Conservation (phyloP, 1,140 invertebrate species). For the Bradynema listronoti region DNA sequence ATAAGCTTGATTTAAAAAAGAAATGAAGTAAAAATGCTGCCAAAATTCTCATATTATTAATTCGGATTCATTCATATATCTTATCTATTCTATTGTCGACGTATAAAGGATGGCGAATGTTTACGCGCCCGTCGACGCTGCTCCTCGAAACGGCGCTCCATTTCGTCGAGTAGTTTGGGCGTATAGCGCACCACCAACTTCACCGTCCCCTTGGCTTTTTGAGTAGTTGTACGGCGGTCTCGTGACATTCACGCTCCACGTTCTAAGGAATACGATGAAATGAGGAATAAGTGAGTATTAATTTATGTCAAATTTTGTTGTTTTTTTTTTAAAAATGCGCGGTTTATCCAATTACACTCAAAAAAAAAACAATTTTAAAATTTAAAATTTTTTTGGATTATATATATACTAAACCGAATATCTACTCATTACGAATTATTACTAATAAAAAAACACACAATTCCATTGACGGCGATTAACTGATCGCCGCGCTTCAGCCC, state of each 20-base stretch:
- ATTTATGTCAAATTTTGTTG: too few relatives aligned
- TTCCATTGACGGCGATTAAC: slow-evolving; percentile 91
- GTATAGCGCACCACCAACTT: slow-evolving; percentile 96
- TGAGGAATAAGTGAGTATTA: too few relatives aligned
- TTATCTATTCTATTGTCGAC: slow-evolving; percentile 5
- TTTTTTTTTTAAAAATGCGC: background rate
- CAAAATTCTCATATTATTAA: too few relatives aligned
- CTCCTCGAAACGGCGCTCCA: slow-evolving; percentile 84
- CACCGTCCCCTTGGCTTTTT: slow-evolving; percentile 91
- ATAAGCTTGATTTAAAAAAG: too few relatives aligned
- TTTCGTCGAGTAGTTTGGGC: slow-evolving; percentile 94
- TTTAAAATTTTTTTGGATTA: slow-evolving; percentile 6
- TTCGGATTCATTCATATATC: too few relatives aligned
- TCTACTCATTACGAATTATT: too few relatives aligned
- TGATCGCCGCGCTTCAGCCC: slow-evolving; percentile 96
- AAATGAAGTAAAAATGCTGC: too few relatives aligned
- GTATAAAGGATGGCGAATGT: slow-evolving; percentile 44
- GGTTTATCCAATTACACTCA: background rate
- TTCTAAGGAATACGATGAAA: too few relatives aligned
- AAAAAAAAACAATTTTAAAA: slow-evolving; percentile 3
- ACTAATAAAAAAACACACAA: slow-evolving; percentile 67
- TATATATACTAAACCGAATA: background rate
- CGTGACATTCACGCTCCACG: slow-evolving; percentile 98
- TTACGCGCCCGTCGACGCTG: slow-evolving; percentile 45
- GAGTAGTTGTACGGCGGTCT: slow-evolving; percentile 94